phyloP scores from a whole-genome alignment of 1,140 invertebrate genomes.

The Pseudomyrmex gracilis region DNA sequence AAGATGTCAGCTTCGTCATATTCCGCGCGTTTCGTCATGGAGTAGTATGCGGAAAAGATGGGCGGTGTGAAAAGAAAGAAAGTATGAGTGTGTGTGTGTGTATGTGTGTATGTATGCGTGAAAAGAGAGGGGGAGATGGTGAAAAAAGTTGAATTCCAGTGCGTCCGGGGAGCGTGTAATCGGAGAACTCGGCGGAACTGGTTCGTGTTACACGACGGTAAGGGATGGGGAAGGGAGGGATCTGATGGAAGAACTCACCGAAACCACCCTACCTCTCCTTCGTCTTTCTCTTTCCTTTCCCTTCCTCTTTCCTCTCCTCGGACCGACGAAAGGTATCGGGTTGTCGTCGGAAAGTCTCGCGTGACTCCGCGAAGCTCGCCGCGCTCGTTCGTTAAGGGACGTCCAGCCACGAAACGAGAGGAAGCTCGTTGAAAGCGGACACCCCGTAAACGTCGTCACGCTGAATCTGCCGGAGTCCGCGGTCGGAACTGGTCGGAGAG shows the following conservation, averaged over 20 bases:
- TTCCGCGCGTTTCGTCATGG: constrained; percentile 32
- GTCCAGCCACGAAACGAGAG: constrained; percentile 50
- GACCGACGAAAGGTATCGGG: constrained; percentile 56
- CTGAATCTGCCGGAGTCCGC: constrained; percentile 43
- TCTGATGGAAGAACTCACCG: constrained; percentile 28
- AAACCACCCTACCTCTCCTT: constrained; percentile 22
- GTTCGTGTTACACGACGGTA: constrained; percentile 58
- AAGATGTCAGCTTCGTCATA: constrained; percentile 2
- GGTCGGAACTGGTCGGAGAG: constrained; percentile 22
- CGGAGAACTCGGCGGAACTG: constrained; percentile 65
- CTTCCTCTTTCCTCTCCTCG: neutral
- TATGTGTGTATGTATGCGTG: too few relatives aligned
- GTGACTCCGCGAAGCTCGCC: constrained; percentile 33
- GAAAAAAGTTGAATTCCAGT: constrained; percentile 63
- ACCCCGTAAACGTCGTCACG: constrained; percentile 52
- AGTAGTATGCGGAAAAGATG: constrained; percentile 5
- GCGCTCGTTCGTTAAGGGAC: constrained; percentile 46
- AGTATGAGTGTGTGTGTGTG: too few relatives aligned
- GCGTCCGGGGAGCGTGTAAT: constrained; percentile 63
- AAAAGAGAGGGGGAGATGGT: neutral
- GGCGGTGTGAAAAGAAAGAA: neutral
- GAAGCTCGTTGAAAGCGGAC: constrained; percentile 65
- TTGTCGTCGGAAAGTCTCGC: constrained; percentile 58
- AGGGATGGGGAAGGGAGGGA: constrained; percentile 18
- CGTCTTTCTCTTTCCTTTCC: neutral